Conservation (phyloP, 2,888 invertebrate species). For the Spilarctia lutea region DNA sequence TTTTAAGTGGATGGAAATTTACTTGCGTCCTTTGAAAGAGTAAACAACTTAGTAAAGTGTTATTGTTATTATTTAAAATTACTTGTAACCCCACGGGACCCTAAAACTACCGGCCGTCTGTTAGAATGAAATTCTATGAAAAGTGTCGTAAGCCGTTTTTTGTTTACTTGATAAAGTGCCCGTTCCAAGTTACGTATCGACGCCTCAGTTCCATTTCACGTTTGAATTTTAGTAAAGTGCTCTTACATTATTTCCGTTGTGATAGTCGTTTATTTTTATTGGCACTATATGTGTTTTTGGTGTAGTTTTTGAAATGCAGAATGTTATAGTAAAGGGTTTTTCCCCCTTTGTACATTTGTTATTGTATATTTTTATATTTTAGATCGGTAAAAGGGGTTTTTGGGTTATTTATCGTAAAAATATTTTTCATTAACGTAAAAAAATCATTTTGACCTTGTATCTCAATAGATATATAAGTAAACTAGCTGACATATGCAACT, state of each 20-base stretch:
- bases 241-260: constrained; percentile 34
- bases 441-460: too few relatives aligned
- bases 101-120: constrained; percentile 29
- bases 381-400: neutral
- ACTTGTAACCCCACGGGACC: constrained; percentile 3
- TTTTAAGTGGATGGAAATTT: too few relatives aligned
- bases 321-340: constrained; percentile 11
- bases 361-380: neutral
- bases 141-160: constrained; percentile 50
- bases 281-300: constrained; percentile 14
- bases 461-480: too few relatives aligned
- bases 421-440: too few relatives aligned
- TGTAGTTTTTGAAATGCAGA: constrained; percentile 20
- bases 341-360: neutral
- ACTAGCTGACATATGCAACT: too few relatives aligned
- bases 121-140: constrained; percentile 53
- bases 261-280: constrained; percentile 50
- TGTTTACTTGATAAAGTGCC: constrained; percentile 61
- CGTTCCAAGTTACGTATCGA: constrained; percentile 37
- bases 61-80: neutral
- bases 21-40: too few relatives aligned
- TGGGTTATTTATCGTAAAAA: too few relatives aligned
- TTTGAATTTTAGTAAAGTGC: constrained; percentile 42
- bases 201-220: constrained; percentile 19
- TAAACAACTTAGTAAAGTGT: too few relatives aligned